Evolutionary conservation across 2,888 invertebrate genomes (phyloP), one percentile per base, ranked within the genome.

Genomic region (Globia sparganii): DNA sequence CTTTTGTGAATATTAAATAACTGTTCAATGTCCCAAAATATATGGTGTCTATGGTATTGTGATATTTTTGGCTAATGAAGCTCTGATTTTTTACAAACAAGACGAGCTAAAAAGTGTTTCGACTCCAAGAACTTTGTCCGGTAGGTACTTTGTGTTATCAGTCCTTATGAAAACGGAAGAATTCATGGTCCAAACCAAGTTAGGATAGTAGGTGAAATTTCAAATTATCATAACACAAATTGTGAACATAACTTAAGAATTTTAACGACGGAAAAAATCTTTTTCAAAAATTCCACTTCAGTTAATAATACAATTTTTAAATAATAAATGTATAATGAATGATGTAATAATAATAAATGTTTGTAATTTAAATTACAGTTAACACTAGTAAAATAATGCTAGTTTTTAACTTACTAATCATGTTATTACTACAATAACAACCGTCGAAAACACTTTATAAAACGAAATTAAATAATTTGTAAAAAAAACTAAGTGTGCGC

Each of bases 1-100:
- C 75, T 86, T 83, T 79, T 81, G 59, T 87, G 88, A 86, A 87
- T 87, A 75, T 75, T 75, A 80, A 83, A 81, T 85, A 85, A 78
- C 78, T 76, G 77, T 83, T 75, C 25, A 64, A 72, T 72, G 43
- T 37, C 25, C 25, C 13, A 25, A 77, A 76, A 58, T 43, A 0
- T 56, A 68, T 46, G 34, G 31, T 53, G 43, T 62, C 37, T 11
- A 0, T 21, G 25, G 15, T 15, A 62, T 43, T 58, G 28, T 25
- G 15, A 40, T 46, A n/a, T 68, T 18, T 58, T 46, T 37, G 18
- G 21, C 8, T 8, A 13, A 46, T 25, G 46, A 61, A 31, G 46
- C 1, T 18, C 21, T 40, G 6, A 21, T 28, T 18, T 53, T 62
- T 79, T 34, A n/a, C 58, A 69, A 43, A 70, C 31, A 40, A 77